Evolutionary conservation across 2,888 invertebrate species (phyloP), one percentile per base, ranked within the genome.

Genomic region (Cremastinae sp.): DNA sequence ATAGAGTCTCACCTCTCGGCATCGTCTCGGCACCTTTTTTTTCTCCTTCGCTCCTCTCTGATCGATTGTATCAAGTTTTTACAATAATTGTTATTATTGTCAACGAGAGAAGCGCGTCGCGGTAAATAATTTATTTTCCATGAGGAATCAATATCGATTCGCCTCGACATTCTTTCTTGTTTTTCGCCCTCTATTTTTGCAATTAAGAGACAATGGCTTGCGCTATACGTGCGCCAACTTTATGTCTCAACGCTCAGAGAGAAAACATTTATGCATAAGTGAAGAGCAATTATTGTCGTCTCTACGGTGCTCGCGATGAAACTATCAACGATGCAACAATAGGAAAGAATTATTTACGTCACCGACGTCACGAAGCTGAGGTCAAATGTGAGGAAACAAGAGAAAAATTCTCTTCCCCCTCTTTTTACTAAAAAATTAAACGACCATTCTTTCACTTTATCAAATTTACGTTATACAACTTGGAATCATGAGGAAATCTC

Each of bases 101-200:
- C 5, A n/a, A 56, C n/a, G 61, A 66, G 28, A 47, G 22, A 59
- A 47, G 66, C 71, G 51, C 20, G 37, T 55, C 14, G 10, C 47
- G 43, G 18, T 35, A 47, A 76, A 69, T 68, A 69, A 73, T 76
- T 64, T 64, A 76, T 76, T 69, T 28, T 65, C 41, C 35, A 74
- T 64, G 28, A 45, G 56, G 22, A 43, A 66, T 66, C 62, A 47
- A 76, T 76, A 59, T 53, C 28, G 62, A 62, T 58, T 53, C 72
- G 45, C 56, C 56, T 64, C 28, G 28, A 5, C 28, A 28, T 56
- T 59, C 71, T 35, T 47, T 55, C 28, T 22, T 9, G 35, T 53
- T 61, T 61, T 53, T 43, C 20, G 2, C 59, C 12, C 9, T 70
- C 18, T 59, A 72, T 76, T 53, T 69, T 53, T 68, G 61, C 18